Evolutionary conservation across 2,888 invertebrate species (phyloP), one percentile per base, ranked within the genome.

Genomic region (Hesperia comma): DNA sequence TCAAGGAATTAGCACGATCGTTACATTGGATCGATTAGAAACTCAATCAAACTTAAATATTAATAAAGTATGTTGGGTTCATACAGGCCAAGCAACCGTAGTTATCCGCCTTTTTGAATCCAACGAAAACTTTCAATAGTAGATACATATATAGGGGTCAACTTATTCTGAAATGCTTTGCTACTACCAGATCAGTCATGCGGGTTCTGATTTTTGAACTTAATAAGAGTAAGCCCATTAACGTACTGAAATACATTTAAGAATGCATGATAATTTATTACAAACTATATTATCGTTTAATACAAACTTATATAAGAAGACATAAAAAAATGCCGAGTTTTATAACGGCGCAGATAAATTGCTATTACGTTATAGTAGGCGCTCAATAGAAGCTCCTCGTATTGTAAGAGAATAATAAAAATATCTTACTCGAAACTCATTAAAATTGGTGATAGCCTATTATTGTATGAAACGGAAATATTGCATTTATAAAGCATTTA

Each of bases 1-100:
- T 96, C 69, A 93, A 94, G 78, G 95, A 96, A 83, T 90, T 97
- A 78, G 94, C 95, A 75, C 90, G 94, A 82, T 93, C 94, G 71
- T 93, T 95, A 81, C 88, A 94, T 80, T 96, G 96, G 96, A 95
- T 95, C 78, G 75, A 81, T 71, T 83, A 77, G 76, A 57, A 70
- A 71, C 71, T 72, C 70, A 72, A 72, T 75, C 70, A 69, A 69
- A 76, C 78, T 71, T 60, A 54, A 55, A 15, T 61, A 61, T 75
- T 77, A 74, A 72, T 72, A 79, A 82, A 87, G 86, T 90, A 85
- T 89, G 92, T 91, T 92, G 91, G 83, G 74, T 89, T 82, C 89
- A 88, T 79, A 69, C 72, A 86, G 90, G 91, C 88, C 64, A 74
- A 73, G 71, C 70, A 74, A 76, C 67, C 70, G 63, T 70, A 68